Evolutionary conservation across 2,888 invertebrate species (phyloP), one percentile per base, ranked within the genome.

Genomic region (Unio delphinus): DNA sequence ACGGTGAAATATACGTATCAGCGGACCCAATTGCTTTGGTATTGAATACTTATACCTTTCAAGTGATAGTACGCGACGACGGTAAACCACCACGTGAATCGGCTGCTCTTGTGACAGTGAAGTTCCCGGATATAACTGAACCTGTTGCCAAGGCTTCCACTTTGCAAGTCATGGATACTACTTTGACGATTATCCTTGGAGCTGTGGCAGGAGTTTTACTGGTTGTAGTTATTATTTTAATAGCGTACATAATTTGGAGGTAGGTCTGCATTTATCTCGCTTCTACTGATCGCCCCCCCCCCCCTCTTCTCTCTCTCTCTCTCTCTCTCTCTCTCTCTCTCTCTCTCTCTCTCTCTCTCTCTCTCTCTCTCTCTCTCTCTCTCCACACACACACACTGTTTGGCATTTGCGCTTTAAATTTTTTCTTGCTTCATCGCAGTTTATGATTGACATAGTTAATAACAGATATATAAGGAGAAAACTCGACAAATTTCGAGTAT

Each of bases 211-310:
- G 79, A 0, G 60, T 77, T 54, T 64, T 83, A 56, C 67, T 80
- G 3, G 73, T 83, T 26, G 67, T 82, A 4, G 78, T 83, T 23
- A 64, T 82, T 3, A 75, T 82, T 23, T 71, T 83, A 1, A 61
- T 80, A 26, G 73, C 80, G n/a, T 79, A 80, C 56, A 80, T 83
- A 30, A 69, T 80, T 4, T 74, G 81, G 74, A 76, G 80, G 83
- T 83, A 69, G 66, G 75, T 67, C 1, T 34, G 6, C 54, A 5
- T 61, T 4, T 57, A 34, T 34, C 5, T 5, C 5, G 34, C 5
- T 34, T 34, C 34, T 34, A 34, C 34, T 34, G 34, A 34, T 4
- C 34, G 6, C 23, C 23, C 23, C 23, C 23, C 23, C 23, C 23
- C 23, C 23, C 23, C 23, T n/a, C n/a, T n/a, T n/a, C 45, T 45